These are phyloP conservation scores for Stomatorhinus walkeri DNA, from an alignment of 2,797 vertebrate species.

Conservation along the genomic window DNA sequence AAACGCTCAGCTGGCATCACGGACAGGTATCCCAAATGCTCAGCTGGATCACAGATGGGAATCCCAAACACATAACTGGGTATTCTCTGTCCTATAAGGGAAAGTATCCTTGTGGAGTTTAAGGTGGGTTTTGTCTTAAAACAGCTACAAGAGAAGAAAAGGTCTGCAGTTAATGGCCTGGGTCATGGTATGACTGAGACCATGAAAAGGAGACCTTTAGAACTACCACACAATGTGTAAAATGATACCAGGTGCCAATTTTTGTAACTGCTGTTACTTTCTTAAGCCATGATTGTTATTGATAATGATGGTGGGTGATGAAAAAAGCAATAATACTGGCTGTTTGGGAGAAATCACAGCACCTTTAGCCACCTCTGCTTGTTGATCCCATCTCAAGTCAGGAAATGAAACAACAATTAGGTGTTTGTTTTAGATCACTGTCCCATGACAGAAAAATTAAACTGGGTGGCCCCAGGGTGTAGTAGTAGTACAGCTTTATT, in stretches of 20 bases:
- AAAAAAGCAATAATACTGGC: not conserved
- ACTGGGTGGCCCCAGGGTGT: not conserved
- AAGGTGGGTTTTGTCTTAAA: not conserved
- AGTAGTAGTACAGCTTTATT: not conserved
- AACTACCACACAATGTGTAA: not conserved
- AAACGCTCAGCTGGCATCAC: not conserved
- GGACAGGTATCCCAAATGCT: not conserved
- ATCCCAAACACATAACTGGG: not conserved
- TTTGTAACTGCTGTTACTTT: not conserved
- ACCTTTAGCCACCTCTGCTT: not conserved
- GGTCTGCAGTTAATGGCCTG: not conserved
- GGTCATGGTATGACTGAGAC: not conserved
- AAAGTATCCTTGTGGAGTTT: not conserved
- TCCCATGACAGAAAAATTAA: not conserved
- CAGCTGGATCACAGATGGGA: not conserved
- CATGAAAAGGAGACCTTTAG: not conserved
- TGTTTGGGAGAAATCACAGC: not conserved
- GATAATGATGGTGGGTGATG: not conserved
- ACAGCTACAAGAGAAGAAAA: not conserved
- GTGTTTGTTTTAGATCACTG: not conserved
- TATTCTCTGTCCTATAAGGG: not conserved
- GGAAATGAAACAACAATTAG: not conserved
- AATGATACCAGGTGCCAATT: not conserved
- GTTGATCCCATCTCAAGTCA: not conserved
- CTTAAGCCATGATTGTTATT: not conserved